Conservation (phyloP, 2,797 vertebrate species). For the Anniella stebbinsi region DNA sequence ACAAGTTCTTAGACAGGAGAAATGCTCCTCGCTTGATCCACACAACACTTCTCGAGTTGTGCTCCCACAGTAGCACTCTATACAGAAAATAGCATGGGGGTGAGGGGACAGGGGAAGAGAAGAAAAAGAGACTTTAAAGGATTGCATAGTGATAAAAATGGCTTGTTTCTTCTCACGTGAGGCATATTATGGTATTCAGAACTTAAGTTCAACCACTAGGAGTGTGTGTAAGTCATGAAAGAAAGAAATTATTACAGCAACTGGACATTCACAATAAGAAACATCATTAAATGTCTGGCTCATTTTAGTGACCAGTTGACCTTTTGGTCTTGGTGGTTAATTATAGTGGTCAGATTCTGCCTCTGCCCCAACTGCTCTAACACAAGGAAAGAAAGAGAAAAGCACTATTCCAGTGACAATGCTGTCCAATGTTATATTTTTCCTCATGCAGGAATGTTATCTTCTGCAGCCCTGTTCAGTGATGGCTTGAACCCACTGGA, state of each 20-base stretch:
- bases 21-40: constrained; percentile 88
- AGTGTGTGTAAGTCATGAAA: background rate
- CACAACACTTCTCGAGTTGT: constrained; percentile 86
- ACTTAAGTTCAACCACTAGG: background rate
- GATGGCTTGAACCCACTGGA: background rate
- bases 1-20: constrained; percentile 91
- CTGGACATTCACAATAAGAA: background rate
- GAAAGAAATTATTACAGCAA: background rate
- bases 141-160: background rate
- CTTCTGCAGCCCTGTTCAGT: background rate
- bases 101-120: constrained; percentile 51
- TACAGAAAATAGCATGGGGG: background rate
- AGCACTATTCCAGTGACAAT: background rate
- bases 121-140: background rate
- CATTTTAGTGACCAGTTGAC: background rate
- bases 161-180: background rate
- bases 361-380: background rate
- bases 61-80: constrained; percentile 93
- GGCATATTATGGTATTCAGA: background rate
- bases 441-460: background rate
- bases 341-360: background rate
- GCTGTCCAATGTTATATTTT: background rate
- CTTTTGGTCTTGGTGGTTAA: background rate
- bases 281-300: background rate
- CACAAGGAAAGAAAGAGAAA: background rate